A percentile compares a stretch with the other conserved stretches of the same genome.
phyloP scores from a whole-genome alignment of 2,888 invertebrate genomes.

The Apotomis betuletana region DNA sequence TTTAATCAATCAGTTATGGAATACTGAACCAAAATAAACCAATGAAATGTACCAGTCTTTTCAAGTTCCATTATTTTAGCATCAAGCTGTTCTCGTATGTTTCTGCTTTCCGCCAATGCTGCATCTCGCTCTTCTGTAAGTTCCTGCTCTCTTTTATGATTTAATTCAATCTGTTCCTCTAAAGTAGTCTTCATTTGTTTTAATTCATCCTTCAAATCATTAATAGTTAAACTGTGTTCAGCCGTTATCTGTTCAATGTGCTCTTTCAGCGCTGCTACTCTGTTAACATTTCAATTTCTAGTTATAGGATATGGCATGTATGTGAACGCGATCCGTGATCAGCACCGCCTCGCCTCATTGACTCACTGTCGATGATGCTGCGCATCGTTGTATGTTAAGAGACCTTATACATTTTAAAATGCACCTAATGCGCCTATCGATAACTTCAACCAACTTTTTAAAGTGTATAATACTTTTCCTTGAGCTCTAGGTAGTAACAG shows the following conservation, averaged over 20 bases:
- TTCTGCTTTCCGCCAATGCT: conserved; percentile 57
- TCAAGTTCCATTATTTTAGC: conserved; percentile 66
- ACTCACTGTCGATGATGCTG: no score
- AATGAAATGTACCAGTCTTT: conserved; percentile 42
- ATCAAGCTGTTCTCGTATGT: conserved; percentile 61
- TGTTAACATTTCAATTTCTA: conserved; percentile 45
- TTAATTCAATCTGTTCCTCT: conserved; percentile 58
- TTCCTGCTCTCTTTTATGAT: conserved; percentile 56
- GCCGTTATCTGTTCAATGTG: conserved; percentile 61
- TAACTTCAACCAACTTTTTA: no score
- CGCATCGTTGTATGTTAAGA: no score
- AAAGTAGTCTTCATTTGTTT: conserved; percentile 58
- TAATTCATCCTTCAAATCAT: conserved; percentile 64
- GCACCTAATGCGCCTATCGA: background rate
- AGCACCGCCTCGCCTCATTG: no score
- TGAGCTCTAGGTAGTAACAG: no score
- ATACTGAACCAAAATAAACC: no score
- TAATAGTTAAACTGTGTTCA: conserved; percentile 60
- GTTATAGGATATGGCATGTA: background rate
- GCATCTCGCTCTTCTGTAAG: conserved; percentile 56
- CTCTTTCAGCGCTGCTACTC: conserved; percentile 66
- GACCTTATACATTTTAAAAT: background rate
- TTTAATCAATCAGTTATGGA: no score
- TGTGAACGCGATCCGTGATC: no score
- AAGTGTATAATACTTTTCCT: no score